Evolutionary conservation across 2,113 vertebrate species (phyloP).

Genomic region (Caranx ignobilis): DNA sequence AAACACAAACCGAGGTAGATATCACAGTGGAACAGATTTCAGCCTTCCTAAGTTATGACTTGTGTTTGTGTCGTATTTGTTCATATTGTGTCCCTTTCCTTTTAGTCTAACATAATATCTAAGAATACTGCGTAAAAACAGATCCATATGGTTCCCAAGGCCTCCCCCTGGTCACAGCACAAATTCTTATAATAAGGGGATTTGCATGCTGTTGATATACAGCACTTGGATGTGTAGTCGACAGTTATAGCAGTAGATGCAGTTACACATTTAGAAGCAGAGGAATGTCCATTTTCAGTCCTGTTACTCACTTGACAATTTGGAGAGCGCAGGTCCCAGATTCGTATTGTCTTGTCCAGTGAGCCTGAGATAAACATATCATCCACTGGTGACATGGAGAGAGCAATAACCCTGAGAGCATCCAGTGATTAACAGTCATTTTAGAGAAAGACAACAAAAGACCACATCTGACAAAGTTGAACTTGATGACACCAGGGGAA

Average conservation of each 20-base stretch:
- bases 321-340: conserved; percentile 97
- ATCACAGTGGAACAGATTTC: not conserved
- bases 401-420: conserved; percentile 90
- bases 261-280: conserved; percentile 26
- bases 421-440: not conserved
- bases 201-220: not conserved
- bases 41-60: not conserved
- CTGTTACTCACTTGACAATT: conserved; percentile 90
- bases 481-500: not conserved
- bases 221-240: not conserved
- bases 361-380: conserved; percentile 98
- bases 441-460: not conserved
- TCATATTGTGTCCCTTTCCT: not conserved
- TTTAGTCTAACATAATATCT: not conserved
- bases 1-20: conserved; percentile 36
- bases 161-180: conserved; percentile 42
- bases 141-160: conserved; percentile 1
- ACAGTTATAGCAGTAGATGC: not conserved
- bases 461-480: not conserved
- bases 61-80: not conserved
- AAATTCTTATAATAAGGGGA: not conserved
- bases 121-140: not conserved
- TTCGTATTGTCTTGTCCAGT: conserved; percentile 95
- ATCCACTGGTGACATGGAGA: conserved; percentile 98
- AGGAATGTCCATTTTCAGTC: conserved; percentile 26